Base-by-base conservation (phyloP, 30 jellyfish, hydroid and myxozoan species). In the Hydra vulgaris region DNA sequence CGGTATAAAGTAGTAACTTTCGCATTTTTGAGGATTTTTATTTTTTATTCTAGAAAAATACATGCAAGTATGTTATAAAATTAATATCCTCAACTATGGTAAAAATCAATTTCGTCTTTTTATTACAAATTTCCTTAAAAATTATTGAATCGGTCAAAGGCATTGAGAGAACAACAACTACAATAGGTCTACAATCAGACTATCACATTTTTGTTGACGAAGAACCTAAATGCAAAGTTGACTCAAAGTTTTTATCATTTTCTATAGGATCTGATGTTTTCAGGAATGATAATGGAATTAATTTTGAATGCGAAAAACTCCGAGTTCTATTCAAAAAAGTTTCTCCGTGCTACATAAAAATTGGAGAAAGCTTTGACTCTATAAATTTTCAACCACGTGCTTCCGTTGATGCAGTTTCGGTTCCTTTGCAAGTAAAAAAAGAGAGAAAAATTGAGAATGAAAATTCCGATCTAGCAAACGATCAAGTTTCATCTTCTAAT, bases 301-400 rank as follows among this genome's bases (percentile, higher is more conserved):
- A 89, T 56, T 80, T 53, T 66, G 80, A 75, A 21, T 89, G 95
- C n/a, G 79, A 23, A 77, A 89, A 89, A 75, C 61, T 89, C 56
- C 78, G 79, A 23, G 77, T 81, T 19, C 26, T 89, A 0, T 74
- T 89, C 20, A 24, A 77, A 7, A 94, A 88, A 8, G 73, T 89
- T 19, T 79, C 75, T 15, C 96, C 96, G 18, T 85, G 95, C 23
- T 89, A 89, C 73, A 70, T 89, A 21, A 81, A 95, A 12, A 71
- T 89, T 20, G 95, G 96, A 7, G 96, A 94, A 23, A 87, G 85
- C 1, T 80, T 95, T 21, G 83, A 89, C 72, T 89, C 66, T 70
- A 79, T 89, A n/a, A 74, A 77, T 68, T 89, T 89, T 53, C 79
- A 78, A 0, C 85, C 85, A 54, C 26, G 85, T 7, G 74, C 68